phyloP scores from a whole-genome alignment of 2,113 vertebrate genomes.

The Plotosus lineatus region DNA sequence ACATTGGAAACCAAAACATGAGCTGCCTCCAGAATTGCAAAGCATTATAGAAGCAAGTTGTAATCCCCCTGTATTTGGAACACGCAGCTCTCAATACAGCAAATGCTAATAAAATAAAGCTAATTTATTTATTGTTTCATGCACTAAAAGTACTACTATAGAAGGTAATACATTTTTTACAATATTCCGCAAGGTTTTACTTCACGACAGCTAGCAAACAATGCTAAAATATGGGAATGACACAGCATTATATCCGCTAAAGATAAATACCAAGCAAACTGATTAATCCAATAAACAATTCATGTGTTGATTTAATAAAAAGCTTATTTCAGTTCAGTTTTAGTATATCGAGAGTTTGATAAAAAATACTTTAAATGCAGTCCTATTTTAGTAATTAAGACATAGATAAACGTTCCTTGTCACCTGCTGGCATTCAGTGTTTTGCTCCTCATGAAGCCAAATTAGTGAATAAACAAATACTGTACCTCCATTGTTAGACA shows the following conservation, averaged over 20 bases:
- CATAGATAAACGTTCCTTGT: not conserved
- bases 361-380: not conserved
- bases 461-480: not conserved
- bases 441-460: not conserved
- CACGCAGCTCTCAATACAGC: not conserved
- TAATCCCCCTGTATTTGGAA: constrained; percentile 4
- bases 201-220: not conserved
- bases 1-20: constrained; percentile 27
- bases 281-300: not conserved
- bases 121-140: not conserved
- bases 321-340: no score
- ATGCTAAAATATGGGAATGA: not conserved
- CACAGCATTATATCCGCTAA: not conserved
- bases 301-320: not conserved
- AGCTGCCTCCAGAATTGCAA: constrained; percentile 19
- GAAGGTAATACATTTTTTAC: not conserved
- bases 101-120: no score
- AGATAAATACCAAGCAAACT: not conserved
- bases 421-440: not conserved
- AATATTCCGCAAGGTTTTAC: not conserved
- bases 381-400: not conserved
- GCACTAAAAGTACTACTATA: not conserved
- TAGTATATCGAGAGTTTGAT: not conserved
- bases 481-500: no score
- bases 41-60: constrained; percentile 16